These are phyloP conservation scores for Homarus americanus DNA, from an alignment of 1,140 invertebrate species.

Conservation along the genomic window DNA sequence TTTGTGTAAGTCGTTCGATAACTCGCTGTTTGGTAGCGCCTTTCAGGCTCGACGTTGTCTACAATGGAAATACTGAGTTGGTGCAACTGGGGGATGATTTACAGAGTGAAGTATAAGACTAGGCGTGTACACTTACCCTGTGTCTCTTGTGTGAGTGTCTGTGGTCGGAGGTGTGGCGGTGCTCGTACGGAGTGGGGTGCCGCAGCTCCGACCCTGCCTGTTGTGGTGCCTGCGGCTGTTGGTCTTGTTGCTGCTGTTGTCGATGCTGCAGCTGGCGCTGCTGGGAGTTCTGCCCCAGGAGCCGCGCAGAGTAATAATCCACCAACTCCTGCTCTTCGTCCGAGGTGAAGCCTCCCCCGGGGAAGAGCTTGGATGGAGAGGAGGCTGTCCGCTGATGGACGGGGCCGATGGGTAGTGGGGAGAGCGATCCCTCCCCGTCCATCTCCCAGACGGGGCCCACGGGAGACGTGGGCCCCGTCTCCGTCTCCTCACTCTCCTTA, in stretches of 20 bases:
- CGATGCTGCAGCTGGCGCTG: constrained; percentile 18
- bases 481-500: constrained; percentile 74
- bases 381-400: constrained; percentile 87
- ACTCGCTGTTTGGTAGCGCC: too few relatives aligned
- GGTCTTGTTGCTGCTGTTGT: not conserved
- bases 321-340: constrained; percentile 74
- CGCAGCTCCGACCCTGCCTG: constrained; percentile 9
- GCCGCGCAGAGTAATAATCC: constrained; percentile 57
- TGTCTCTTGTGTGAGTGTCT: constrained; percentile 73
- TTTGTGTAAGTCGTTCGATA: too few relatives aligned
- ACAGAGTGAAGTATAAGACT: too few relatives aligned
- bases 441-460: constrained; percentile 77
- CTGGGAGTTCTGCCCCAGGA: constrained; percentile 16
- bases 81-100: too few relatives aligned
- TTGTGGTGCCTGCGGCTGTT: constrained; percentile 7
- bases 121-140: constrained; percentile 64
- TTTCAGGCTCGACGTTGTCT: too few relatives aligned
- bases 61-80: too few relatives aligned
- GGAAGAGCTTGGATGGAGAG: constrained; percentile 85
- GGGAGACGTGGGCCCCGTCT: constrained; percentile 74
- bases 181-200: not conserved
- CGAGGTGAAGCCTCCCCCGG: constrained; percentile 73
- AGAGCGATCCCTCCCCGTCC: constrained; percentile 72
- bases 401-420: constrained; percentile 65
- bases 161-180: constrained; percentile 46